These are phyloP conservation scores for Nasonovia ribisnigri DNA, from an alignment of 2,888 invertebrate species.

Conservation along the genomic window DNA sequence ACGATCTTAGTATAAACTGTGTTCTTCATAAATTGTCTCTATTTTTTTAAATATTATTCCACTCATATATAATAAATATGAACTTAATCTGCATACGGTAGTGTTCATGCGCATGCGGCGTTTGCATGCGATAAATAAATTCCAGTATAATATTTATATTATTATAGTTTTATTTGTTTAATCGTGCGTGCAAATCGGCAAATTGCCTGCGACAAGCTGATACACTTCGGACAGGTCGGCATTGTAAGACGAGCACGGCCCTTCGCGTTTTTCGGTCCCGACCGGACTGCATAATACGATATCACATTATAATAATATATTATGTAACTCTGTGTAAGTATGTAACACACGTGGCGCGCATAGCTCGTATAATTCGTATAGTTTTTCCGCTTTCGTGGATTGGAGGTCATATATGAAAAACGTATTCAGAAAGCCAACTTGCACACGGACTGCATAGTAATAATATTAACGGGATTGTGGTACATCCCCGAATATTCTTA, in stretches of 20 bases:
- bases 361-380: background rate
- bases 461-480: background rate
- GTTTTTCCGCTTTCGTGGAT: background rate
- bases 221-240: background rate
- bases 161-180: background rate
- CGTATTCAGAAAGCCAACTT: background rate
- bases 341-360: background rate
- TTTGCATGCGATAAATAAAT: background rate
- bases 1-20: background rate
- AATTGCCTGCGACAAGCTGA: background rate
- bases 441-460: background rate
- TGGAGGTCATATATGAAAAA: background rate
- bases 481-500: background rate
- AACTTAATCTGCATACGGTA: background rate
- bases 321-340: background rate
- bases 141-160: background rate
- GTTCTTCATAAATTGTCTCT: background rate
- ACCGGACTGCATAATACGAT: background rate
- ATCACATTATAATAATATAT: background rate
- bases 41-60: background rate
- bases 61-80: background rate
- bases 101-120: background rate
- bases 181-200: background rate
- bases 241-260: background rate
- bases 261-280: background rate